Percentiles rank a stretch among this genome's conserved stretches.
Evolutionary conservation across 2,888 invertebrate species (phyloP).

Genomic region (Coelogynopora nodosa): DNA sequence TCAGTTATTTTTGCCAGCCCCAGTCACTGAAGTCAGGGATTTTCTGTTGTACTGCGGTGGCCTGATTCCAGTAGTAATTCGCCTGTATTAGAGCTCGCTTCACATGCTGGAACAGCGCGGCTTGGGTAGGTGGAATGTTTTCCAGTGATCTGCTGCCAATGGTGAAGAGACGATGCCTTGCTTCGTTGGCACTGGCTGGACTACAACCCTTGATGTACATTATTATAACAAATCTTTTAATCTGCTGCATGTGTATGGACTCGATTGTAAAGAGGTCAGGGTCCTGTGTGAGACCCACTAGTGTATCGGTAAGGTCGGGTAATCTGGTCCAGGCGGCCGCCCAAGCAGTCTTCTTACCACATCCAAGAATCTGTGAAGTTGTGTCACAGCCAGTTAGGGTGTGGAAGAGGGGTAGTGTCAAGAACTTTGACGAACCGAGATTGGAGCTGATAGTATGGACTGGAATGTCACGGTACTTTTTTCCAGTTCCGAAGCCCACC

Average conservation of each 20-base stretch:
- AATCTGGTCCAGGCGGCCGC: not conserved
- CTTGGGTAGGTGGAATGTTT: constrained; percentile 2
- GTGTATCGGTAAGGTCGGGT: not conserved
- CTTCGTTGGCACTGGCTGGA: constrained; percentile 12
- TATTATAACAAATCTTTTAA: not conserved
- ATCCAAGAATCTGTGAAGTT: constrained; percentile 19
- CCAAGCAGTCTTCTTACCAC: constrained; percentile 10
- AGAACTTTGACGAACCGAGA: not conserved
- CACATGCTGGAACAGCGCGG: constrained; percentile 14
- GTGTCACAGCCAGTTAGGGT: constrained; percentile 13
- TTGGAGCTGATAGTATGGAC: constrained; percentile 21
- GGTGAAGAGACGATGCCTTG: constrained; percentile 2
- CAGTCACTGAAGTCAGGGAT: constrained; percentile 29
- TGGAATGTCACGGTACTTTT: constrained; percentile 4
- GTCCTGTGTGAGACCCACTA: not conserved
- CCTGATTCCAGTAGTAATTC: constrained; percentile 10
- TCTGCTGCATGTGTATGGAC: constrained; percentile 15
- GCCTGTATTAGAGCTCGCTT: constrained; percentile 19
- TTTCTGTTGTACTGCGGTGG: not conserved
- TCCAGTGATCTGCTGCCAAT: constrained; percentile 4
- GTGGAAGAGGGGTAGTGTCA: constrained; percentile 20
- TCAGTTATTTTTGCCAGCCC: constrained; percentile 25
- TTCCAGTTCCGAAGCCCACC: constrained; percentile 10
- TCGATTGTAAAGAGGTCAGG: constrained; percentile 14
- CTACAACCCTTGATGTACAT: constrained; percentile 3